Conservation (phyloP, 2,797 vertebrate species). For the Phrynocephalus guinanensis region DNA sequence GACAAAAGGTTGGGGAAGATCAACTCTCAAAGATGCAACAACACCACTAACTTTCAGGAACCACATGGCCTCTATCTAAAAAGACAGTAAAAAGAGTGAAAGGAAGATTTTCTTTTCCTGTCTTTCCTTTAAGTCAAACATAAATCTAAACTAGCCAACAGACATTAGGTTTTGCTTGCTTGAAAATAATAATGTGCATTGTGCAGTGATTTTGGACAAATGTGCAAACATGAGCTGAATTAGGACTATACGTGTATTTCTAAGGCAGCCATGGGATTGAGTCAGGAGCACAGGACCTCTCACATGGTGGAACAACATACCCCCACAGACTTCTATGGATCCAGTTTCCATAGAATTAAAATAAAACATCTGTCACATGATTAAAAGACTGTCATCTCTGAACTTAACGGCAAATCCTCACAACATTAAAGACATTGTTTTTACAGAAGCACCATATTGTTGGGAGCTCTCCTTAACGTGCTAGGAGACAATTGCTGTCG, state of each 20-base stretch:
- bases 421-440: no score
- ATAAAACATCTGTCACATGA: no score
- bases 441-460: no score
- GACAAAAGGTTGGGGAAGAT: constrained; percentile 31
- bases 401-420: no score
- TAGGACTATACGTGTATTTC: background rate
- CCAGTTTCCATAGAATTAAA: no score
- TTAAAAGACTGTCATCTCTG: no score
- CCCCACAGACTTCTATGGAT: no score
- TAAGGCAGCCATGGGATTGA: background rate
- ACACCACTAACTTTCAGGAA: background rate
- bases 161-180: background rate
- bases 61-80: background rate
- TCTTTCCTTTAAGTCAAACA: background rate
- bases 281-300: background rate
- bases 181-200: background rate
- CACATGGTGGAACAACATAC: background rate
- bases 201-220: no score
- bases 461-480: no score
- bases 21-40: constrained; percentile 1
- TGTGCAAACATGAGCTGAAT: background rate
- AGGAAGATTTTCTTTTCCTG: background rate
- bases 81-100: background rate
- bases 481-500: no score
- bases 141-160: no score